Base-by-base conservation (phyloP, 92 coral and sea anemone genomes). In the Zoanthus sansibaricus region DNA sequence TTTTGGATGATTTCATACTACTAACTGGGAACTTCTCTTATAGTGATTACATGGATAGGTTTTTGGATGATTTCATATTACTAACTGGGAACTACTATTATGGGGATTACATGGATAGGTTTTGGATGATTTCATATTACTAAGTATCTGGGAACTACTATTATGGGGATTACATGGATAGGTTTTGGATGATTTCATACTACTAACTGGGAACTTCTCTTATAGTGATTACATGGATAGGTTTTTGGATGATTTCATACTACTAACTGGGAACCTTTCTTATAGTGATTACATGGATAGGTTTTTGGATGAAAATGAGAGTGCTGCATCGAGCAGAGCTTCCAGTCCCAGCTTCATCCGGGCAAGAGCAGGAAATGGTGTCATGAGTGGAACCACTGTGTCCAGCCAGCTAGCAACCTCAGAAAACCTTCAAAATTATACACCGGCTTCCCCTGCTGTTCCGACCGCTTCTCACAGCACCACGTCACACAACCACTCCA, bases 301-400 rank as follows among this genome's bases (percentile, higher is more conserved):
- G 80, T 97, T 97, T 83, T 86, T 97, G 90, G 99, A 97, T 86
- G 99, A 97, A 48, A 95, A 97, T 77, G 99, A 97, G 76, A 97
- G 99, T 88, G 99, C 99, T 17, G 99, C 99, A 72, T 97, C 99
- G 14, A 97, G 99, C 67, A 87, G 99, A 42, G 99, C 99, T 21
- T 95, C 97, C 37, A 97, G 99, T 88, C 99, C 99, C 11, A 94
- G 93, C 91, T 96, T 92, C 42, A 85, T 87, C 61, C 93, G 95
- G 17, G 87, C 87, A 44, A 94, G 96, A 17, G 89, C 93, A 11
- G 94, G 95, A 54, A 94, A 94, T 89, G 98, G 98, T 25, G 78
- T 77, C 75, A 76, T 87, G 42, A 71, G 91, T 51, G 83, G 87
- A 74, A 83, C 82, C 86, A 58, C 88, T 17, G 64, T 59, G 67